Evolutionary conservation across 1,140 invertebrate species (phyloP).

Genomic region (Microplitis mediator): DNA sequence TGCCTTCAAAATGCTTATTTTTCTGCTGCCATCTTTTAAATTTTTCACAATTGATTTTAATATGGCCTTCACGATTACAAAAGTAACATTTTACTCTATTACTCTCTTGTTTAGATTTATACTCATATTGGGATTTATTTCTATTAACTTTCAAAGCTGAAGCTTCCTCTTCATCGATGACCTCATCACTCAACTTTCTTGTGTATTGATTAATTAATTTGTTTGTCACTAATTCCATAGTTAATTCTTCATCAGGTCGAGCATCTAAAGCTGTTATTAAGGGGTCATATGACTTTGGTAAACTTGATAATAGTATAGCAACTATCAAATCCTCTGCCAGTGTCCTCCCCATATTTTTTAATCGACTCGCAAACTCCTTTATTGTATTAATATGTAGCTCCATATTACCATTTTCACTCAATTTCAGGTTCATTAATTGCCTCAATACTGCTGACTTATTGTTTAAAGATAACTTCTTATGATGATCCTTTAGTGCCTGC

Average conservation of each 20-base stretch:
- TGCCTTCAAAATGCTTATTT: not conserved
- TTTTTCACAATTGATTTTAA: not conserved
- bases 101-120: too few species aligned
- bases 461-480: not conserved
- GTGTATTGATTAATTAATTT: not conserved
- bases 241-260: not conserved
- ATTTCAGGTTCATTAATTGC: not conserved
- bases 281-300: not conserved
- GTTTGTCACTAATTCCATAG: not conserved
- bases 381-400: not conserved
- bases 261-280: slow-evolving; percentile 2
- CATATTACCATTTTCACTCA: not conserved
- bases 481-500: not conserved
- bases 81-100: not conserved
- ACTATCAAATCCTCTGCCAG: not conserved
- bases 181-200: not conserved
- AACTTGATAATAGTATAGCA: not conserved
- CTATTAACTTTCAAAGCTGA: not conserved
- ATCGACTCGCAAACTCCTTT: not conserved
- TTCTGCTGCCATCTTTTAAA: not conserved
- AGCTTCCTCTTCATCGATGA: not conserved
- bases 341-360: slow-evolving; percentile 3
- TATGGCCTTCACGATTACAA: not conserved
- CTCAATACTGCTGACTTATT: not conserved
- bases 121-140: too few species aligned